Evolutionary conservation across 1,140 invertebrate species (phyloP), one percentile per base, ranked within the genome.

Genomic region (Drosophila tsacasi): DNA sequence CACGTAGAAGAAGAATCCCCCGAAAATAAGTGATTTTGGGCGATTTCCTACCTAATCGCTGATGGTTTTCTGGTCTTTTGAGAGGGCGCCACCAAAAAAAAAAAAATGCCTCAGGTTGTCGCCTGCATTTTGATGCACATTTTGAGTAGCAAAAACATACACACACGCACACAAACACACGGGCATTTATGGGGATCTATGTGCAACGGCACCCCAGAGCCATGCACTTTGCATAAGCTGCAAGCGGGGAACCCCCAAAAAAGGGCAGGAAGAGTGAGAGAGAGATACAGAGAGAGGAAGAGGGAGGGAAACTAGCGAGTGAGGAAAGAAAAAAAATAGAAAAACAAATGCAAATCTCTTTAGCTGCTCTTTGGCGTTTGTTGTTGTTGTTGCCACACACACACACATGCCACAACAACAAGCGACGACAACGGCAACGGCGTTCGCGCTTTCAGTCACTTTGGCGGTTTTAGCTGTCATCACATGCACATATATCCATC

Each of bases 391-490:
- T 47, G 46, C 21, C 50, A 30, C n/a, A 54, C 19, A 52, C 50
- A 32, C 50, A 57, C 52, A 80, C 59, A 86, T 80, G 79, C 72
- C 64, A 30, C 76, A 69, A 30, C 76, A 69, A 79, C 65, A 66
- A 63, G 59, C 78, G 8, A 27, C 17, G 6, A 10, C 25, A 50
- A 23, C 21, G 65, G 40, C 25, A 60, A 21, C 21, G 65, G 40
- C 75, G 50, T 76, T 86, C 79, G 77, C 79, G 69, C 76, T 79
- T 81, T 76, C 80, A 83, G 84, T 89, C 84, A 87, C 84, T 87
- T 89, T 89, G 81, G 63, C 81, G 84, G 81, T 84, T 84, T 81
- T 72, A 84, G 76, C 69, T 81, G 81, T 90, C 81, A 87, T 75
- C 77, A 83, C 71, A 73, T 60, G 55, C n/a, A 64, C 21, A 52